Evolutionary conservation across 2,888 invertebrate genomes (phyloP), one percentile per base, ranked within the genome.

Genomic region (Apotomis betuletana): DNA sequence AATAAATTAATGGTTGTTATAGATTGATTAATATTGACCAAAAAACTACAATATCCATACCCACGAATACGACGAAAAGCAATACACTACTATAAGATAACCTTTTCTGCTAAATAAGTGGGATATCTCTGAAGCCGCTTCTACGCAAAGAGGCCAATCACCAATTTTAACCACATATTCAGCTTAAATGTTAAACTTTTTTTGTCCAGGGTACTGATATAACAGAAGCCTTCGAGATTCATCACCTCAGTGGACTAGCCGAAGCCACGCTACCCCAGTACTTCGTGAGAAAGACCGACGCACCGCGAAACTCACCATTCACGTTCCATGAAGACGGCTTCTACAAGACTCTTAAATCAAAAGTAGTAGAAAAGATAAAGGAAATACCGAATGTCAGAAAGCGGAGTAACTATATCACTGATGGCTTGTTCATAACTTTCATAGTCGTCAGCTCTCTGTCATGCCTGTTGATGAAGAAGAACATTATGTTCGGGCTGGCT

Each of bases 241-340:
- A 95, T 80, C 96, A 96, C 79, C 77, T 95, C 27, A 89, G 91
- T 59, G 90, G 91, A 0, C 87, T 89, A 0, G 95, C 97, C 0
- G 94, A 95, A 79, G 90, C 91, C 46, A 77, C 96, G 64, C 85
- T 97, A 4, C 92, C 94, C 3, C 96, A 96, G 80, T 97, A 95
- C 84, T 96, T 94, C 80, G 93, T 96, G 0, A 94, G 94, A 38
- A 93, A 95, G 74, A 96, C 96, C 0, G 86, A 82, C 5, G 84
- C 88, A 0, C 94, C 95, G 0, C 93, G 97, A 78, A 95, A 95
- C 81, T 95, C 96, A 1, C 96, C 97, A 0, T 95, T 96, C 75
- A 97, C 96, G 0, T 96, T 97, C 81, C 89, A 96, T 70, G 94
- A 95, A 5, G 93, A 96, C 78, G 97, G 97, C 0, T 97, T 97